These are phyloP conservation scores for Promerops cafer DNA, from an alignment of 2,113 vertebrate species.

Conservation along the genomic window DNA sequence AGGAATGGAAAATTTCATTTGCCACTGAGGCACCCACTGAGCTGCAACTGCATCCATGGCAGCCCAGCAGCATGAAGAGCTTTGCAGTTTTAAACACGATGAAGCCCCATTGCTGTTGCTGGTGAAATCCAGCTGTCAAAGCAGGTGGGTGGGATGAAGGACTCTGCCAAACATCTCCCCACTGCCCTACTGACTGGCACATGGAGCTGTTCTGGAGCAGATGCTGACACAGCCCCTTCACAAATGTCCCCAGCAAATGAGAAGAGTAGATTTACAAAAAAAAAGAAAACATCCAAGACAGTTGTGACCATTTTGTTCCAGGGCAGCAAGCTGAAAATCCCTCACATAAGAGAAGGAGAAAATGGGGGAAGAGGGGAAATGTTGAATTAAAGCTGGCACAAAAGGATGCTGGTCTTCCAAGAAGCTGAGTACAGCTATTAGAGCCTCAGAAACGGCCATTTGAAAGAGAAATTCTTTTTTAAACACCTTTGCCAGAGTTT, in stretches of 20 bases:
- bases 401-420: not conserved
- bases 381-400: not conserved
- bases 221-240: not conserved
- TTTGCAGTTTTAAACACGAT: not conserved
- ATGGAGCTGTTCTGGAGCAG: rapidly evolving
- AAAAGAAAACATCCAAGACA: not conserved
- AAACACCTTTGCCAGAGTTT: not conserved
- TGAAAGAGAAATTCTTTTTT: not conserved
- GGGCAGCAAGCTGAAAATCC: not conserved
- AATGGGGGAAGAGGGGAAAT: not conserved
- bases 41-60: not conserved
- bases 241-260: not conserved
- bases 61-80: not conserved
- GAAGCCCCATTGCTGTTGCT: not conserved
- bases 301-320: not conserved
- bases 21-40: not conserved
- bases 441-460: not conserved
- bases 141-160: rapidly evolving
- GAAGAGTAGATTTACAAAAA: not conserved
- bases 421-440: not conserved
- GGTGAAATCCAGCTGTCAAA: not conserved
- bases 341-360: not conserved
- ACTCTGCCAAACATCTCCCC: not conserved
- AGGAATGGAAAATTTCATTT: not conserved
- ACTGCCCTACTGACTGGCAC: not conserved